Conservation (phyloP, 1,140 invertebrate species). For the Drosophila ficusphila region DNA sequence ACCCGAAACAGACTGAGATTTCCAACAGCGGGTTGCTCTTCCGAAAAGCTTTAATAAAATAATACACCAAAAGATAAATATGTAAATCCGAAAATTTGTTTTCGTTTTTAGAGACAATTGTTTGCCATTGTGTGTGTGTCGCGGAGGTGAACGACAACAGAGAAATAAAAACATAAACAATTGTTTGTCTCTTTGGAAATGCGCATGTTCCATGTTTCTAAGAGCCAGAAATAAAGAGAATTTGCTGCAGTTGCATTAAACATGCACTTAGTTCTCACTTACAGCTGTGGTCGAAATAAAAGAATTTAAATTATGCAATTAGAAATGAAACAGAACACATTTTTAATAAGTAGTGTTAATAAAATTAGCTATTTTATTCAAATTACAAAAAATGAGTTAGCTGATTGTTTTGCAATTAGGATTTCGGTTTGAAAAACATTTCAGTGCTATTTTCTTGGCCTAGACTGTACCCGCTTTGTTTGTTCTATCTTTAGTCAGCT, state of each 20-base stretch:
- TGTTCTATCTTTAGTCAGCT: conserved; percentile 25
- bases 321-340: no score
- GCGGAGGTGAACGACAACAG: conserved; percentile 6
- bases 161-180: conserved; percentile 47
- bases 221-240: conserved; percentile 15
- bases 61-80: conserved; percentile 36
- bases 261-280: conserved; percentile 8
- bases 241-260: conserved; percentile 1
- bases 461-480: conserved; percentile 4
- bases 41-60: conserved; percentile 65
- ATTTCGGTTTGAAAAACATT: no score
- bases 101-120: conserved; percentile 50
- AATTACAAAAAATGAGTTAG: no score
- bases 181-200: conserved; percentile 16
- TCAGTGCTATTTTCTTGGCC: not conserved
- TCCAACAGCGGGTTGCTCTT: conserved; percentile 27
- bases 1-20: conserved; percentile 55
- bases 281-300: not conserved
- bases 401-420: no score
- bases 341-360: no score
- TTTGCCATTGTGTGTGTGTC: conserved; percentile 13
- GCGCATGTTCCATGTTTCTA: conserved; percentile 19
- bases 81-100: conserved; percentile 34
- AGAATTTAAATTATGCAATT: no score
- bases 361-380: no score